Evolutionary conservation across 2,888 invertebrate species (phyloP).

Genomic region (Drosophila gaucha): DNA sequence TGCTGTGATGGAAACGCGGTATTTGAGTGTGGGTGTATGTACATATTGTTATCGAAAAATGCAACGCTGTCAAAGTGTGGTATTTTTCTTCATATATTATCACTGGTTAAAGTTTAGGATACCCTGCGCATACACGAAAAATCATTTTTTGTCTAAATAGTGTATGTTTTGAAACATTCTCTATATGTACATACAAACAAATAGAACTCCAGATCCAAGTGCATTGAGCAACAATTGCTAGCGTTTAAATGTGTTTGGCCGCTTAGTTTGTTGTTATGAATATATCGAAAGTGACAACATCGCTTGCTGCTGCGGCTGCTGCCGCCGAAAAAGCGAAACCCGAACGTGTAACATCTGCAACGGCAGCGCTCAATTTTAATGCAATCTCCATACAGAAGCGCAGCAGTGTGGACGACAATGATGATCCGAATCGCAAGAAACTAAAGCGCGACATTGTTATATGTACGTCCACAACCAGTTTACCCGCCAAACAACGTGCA

Average conservation of each 20-base stretch:
- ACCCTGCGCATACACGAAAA: constrained; percentile 75
- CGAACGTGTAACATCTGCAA: constrained; percentile 77
- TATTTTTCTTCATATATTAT: constrained; percentile 66
- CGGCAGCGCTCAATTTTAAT: constrained; percentile 61
- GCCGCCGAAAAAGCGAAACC: constrained; percentile 81
- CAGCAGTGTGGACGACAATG: constrained; percentile 59
- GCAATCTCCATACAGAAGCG: constrained; percentile 73
- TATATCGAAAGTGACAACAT: constrained; percentile 80
- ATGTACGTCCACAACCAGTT: constrained; percentile 62
- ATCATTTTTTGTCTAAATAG: constrained; percentile 69
- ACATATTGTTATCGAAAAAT: constrained; percentile 58
- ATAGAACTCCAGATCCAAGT: constrained; percentile 36
- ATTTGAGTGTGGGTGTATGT: constrained; percentile 60
- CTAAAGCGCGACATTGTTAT: constrained; percentile 66
- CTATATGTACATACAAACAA: constrained; percentile 60
- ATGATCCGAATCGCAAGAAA: constrained; percentile 67
- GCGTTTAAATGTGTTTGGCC: constrained; percentile 51
- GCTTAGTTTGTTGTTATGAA: constrained; percentile 75
- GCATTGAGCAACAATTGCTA: constrained; percentile 54
- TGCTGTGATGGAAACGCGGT: constrained; percentile 24
- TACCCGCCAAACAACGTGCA: constrained; percentile 72
- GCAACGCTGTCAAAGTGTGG: constrained; percentile 59
- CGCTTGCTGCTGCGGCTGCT: constrained; percentile 77
- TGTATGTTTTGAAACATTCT: constrained; percentile 73
- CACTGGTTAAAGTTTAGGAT: constrained; percentile 64